A percentile compares a stretch with the other conserved stretches of the same genome.
Conservation (phyloP, 1,140 invertebrate genomes). For the Nylanderia fulva region DNA sequence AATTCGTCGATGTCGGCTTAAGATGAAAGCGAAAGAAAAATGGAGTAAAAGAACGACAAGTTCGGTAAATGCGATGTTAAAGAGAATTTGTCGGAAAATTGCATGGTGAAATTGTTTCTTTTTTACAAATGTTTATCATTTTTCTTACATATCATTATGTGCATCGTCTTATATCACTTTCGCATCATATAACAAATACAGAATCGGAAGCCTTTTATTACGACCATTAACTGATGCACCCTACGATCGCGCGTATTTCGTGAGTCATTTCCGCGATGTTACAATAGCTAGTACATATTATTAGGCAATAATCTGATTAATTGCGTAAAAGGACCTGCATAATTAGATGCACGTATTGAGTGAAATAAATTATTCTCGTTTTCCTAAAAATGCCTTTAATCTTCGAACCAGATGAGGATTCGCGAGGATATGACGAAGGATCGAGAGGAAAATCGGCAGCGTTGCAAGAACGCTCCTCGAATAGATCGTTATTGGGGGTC, state of each 20-base stretch:
- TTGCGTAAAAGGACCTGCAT: background rate
- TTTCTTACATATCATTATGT: background rate
- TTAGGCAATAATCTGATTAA: background rate
- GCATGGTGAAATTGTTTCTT: background rate
- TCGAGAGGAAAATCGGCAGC: slow-evolving; percentile 68
- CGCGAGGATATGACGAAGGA: background rate
- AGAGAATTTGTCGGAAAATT: slow-evolving; percentile 32
- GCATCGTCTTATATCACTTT: background rate
- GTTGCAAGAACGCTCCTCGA: slow-evolving; percentile 59
- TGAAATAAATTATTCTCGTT: background rate
- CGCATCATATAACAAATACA: background rate
- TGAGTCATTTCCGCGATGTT: background rate
- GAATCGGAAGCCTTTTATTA: background rate
- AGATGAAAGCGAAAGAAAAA: slow-evolving; percentile 11
- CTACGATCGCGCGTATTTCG: background rate
- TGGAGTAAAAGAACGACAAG: background rate
- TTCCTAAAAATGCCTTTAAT: background rate
- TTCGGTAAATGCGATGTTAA: background rate
- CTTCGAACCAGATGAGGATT: background rate
- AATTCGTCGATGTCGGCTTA: slow-evolving; percentile 30
- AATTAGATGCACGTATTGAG: background rate
- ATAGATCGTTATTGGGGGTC: slow-evolving; percentile 72
- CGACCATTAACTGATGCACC: background rate
- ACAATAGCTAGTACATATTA: background rate
- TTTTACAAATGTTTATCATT: background rate